Evolutionary conservation across 2,888 invertebrate species (phyloP).

Genomic region (Mythimna ferrago): DNA sequence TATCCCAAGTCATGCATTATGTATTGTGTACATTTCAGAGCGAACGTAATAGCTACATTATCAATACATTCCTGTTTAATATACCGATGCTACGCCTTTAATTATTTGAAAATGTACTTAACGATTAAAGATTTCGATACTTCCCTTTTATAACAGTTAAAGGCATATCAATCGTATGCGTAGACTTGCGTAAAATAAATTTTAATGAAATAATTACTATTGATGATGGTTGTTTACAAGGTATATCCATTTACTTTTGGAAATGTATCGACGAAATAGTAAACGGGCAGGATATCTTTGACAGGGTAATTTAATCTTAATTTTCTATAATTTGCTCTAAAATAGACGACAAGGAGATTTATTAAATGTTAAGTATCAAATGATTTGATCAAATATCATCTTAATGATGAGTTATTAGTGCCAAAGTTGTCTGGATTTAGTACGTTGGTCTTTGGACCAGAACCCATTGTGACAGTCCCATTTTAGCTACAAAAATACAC

Average conservation of each 20-base stretch:
- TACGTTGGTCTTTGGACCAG: too few relatives aligned
- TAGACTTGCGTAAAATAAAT: constrained; percentile 18
- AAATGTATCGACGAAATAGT: constrained; percentile 23
- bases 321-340: not conserved
- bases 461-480: too few relatives aligned
- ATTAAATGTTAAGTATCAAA: not conserved
- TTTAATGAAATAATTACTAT: constrained; percentile 36
- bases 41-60: not conserved
- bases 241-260: constrained; percentile 1
- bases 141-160: constrained; percentile 42
- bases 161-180: constrained; percentile 31
- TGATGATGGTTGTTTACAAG: constrained; percentile 26
- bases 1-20: constrained; percentile 17
- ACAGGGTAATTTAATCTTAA: constrained; percentile 11
- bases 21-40: constrained; percentile 13
- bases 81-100: constrained; percentile 19
- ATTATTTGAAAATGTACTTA: constrained; percentile 38
- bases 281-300: constrained; percentile 32
- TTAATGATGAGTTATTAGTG: not conserved
- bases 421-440: not conserved
- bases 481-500: too few relatives aligned
- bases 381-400: not conserved
- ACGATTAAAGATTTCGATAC: constrained; percentile 38
- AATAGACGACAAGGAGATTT: not conserved
- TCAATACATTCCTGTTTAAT: not conserved